These are phyloP conservation scores for Adoxophyes honmai DNA, from an alignment of 1,140 invertebrate species.

Conservation along the genomic window DNA sequence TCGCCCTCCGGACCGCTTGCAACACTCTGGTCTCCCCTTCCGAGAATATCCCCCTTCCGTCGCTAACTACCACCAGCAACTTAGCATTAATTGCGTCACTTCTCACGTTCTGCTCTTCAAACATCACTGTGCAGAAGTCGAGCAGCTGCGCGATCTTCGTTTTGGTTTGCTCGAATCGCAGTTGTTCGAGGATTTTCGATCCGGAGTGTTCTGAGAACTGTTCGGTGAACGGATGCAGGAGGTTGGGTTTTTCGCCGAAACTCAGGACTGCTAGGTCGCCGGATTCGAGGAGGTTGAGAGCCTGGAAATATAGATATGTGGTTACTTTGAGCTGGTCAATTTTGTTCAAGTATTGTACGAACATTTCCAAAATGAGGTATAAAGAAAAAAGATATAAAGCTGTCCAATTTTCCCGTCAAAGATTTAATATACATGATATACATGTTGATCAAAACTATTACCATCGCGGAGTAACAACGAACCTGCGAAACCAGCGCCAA, in stretches of 20 bases:
- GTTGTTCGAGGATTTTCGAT: conserved; percentile 85
- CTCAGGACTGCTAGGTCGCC: conserved; percentile 94
- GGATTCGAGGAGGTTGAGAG: conserved; percentile 94
- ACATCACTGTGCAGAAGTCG: conserved; percentile 85
- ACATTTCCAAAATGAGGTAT: too few relatives aligned
- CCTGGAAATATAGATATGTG: too few relatives aligned
- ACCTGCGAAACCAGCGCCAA: conserved; percentile 91
- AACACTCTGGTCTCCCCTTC: conserved; percentile 89
- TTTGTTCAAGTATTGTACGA: too few relatives aligned
- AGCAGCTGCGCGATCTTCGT: conserved; percentile 89
- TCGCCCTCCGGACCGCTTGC: conserved; percentile 88
- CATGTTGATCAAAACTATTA: too few relatives aligned
- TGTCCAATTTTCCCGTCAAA: too few relatives aligned
- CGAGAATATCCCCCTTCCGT: conserved; percentile 95
- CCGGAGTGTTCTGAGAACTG: conserved; percentile 91
- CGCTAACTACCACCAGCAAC: conserved; percentile 94
- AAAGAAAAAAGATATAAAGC: too few relatives aligned
- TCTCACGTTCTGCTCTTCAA: conserved; percentile 77
- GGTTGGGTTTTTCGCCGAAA: conserved; percentile 91
- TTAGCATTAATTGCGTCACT: conserved; percentile 85
- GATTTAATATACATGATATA: too few relatives aligned
- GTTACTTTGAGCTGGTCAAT: too few relatives aligned
- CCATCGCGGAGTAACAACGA: conserved; percentile 10
- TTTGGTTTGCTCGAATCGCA: conserved; percentile 89
- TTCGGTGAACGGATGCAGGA: conserved; percentile 92